Base-by-base conservation (phyloP, 1,140 invertebrate species). In the Mylabris phalerata region DNA sequence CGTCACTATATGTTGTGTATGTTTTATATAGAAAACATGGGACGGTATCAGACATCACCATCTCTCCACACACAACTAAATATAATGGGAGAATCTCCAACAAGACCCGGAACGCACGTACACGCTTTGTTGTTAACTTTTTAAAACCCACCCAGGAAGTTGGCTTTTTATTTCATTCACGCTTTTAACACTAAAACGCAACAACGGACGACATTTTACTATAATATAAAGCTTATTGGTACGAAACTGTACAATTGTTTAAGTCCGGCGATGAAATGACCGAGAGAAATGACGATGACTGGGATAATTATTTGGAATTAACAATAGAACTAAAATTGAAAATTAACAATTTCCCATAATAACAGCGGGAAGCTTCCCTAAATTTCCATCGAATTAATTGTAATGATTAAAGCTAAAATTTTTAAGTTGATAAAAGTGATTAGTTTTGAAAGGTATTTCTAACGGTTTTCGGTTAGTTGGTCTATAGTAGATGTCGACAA, bases 71-170 rank as follows among this genome's bases (percentile, higher is more conserved):
- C 41, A 42, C 41, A 10, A 42, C 41, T 11, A 42, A 32, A 54
- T 48, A 58, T 56, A 63, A 57, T 52, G 52, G 59, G 11, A 55
- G 62, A 64, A 64, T 64, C 62, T 61, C 62, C 59, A 49, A 48
- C 50, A 47, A 49, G 55, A 61, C 49, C 59, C 59, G 62, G 62
- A 61, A 64, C 59, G 55, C 62, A 64, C 62, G 62, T 61, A 61
- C 59, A 38, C 55, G 49, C 59, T 64, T 64, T 64, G 62, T 64
- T 55, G 45, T 56, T 50, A 42, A 42, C 48, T 50, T 55, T 50
- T 61, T 42, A 42, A 57, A 61, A 64, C 62, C 62, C 59, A 64
- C 62, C 62, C 62, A 64, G 62, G 62, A 64, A 64, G 62, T 64
- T 50, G 58, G 9, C 51, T 60, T 63, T 63, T 60, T 60, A 57